Base-by-base conservation (phyloP, 1,140 invertebrate species). In the Brachionus plicatilis region DNA sequence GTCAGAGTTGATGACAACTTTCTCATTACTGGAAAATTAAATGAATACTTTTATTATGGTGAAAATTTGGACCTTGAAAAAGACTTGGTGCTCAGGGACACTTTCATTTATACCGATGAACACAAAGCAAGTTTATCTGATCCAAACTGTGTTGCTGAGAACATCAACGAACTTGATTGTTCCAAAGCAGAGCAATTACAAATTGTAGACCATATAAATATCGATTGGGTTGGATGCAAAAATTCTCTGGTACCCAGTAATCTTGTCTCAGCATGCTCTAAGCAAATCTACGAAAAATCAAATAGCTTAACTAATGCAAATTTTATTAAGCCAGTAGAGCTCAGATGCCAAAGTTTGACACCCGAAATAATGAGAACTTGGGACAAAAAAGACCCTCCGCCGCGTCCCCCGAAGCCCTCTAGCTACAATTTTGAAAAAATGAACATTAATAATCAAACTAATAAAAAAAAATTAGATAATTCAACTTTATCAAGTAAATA, bases 41-140 rank as follows among this genome's bases (percentile, higher is more conserved):
- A 76, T 76, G 72, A 76, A 27, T 76, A 50, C 11, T 72, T 72
- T 20, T 72, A 72, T 43, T 72, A 41, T 43, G 68, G 68, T 24
- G 33, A 72, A 20, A 72, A 72, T 72, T 45, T 72, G 41, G 68
- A 72, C 17, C 20, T 72, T 1, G 68, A 72, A 17, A 72, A 72
- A 72, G 11, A 47, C 41, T 43, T 72, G 8, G 41, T 72, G 7
- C 9, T 43, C 6, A 72, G 37, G 6, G 37, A 72, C 3, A 43
- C 37, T n/a, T 72, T 72, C 24, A 17, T 41, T 72, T 72, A 17
- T 72, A 47, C 41, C 5, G 37, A 72, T 20, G 33, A 72, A 41
- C n/a, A 72, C 12, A 9, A 4, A 7, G 14, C 12, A 47, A 33
- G n/a, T 41, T 17, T 72, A 20, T 43, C 24, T 43, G 41, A 72